Base-by-base conservation (phyloP, 2,888 invertebrate genomes). In the Aradus depressus region DNA sequence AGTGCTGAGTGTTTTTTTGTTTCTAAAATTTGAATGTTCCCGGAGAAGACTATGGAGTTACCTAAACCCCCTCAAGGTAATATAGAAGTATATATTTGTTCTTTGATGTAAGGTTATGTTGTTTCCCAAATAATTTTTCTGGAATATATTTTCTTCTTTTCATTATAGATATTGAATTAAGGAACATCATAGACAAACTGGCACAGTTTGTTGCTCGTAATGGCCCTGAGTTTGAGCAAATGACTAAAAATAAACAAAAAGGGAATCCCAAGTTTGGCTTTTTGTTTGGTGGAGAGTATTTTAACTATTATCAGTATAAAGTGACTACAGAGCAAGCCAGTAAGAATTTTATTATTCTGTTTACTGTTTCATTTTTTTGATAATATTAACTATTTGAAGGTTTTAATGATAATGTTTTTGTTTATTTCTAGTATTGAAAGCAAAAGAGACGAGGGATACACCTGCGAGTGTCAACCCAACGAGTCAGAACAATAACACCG, bases 211-310 rank as follows among this genome's bases (percentile, higher is more conserved):
- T 98, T 60, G 97, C 97, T 53, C 75, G 95, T 71, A 97, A 96
- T 84, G 97, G 97, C 48, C 93, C 92, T n/a, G 96, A 96, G 68
- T 96, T 96, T 72, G 97, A 97, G 73, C 84, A 89, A 72, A 96
- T 96, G 86, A 96, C 96, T 55, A 96, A 96, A 75, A 88, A 88
- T 66, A 96, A 96, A 72, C 96, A 97, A 71, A 88, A 91, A 70
- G 91, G 90, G 67, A 97, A 98, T 71, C 91, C 93, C 3, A 93
- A 93, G 69, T 97, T 97, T 74, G 82, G 86, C 64, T 98, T 97
- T 73, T 76, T 98, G 55, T 96, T 91, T 72, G 95, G 95, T 60
- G 96, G 96, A 51, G 93, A 95, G 65, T 82, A 81, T 72, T 92
- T 84, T 72, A 88, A 86, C 69, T 97, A 97, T 71, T 98, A 98